A percentile compares a stretch with the other conserved stretches of the same genome.
These are phyloP conservation scores for Diplodus sargus DNA, from an alignment of 2,797 vertebrate species.

Conservation along the genomic window DNA sequence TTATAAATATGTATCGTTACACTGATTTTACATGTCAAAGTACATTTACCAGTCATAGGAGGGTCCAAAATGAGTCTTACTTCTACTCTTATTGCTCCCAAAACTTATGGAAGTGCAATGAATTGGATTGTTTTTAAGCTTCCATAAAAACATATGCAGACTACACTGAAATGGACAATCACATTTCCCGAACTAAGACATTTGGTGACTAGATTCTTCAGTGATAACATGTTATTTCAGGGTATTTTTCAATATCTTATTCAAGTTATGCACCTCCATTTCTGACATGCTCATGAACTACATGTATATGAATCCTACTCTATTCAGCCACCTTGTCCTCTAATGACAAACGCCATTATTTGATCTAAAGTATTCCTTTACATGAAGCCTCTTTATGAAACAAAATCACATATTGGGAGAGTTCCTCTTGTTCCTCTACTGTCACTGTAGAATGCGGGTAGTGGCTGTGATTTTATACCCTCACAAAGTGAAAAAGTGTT, in stretches of 20 bases:
- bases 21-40: neutral
- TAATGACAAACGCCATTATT: neutral
- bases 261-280: neutral
- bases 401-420: neutral
- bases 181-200: neutral
- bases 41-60: neutral
- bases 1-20: too few species aligned
- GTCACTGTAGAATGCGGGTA: neutral
- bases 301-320: neutral
- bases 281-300: neutral
- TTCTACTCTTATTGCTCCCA: too few species aligned
- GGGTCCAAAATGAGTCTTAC: too few species aligned
- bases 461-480: neutral
- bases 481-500: neutral
- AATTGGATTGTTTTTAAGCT: too few species aligned
- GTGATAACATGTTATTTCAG: neutral
- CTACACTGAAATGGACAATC: neutral
- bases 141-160: too few species aligned
- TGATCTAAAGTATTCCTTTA: neutral
- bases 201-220: neutral
- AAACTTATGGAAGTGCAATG: too few species aligned
- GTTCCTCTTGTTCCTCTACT: neutral
- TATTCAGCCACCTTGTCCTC: neutral
- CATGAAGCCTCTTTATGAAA: neutral
- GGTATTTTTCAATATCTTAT: neutral